Conservation (phyloP, 2,888 invertebrate species). For the Blastobasis lacticolella region DNA sequence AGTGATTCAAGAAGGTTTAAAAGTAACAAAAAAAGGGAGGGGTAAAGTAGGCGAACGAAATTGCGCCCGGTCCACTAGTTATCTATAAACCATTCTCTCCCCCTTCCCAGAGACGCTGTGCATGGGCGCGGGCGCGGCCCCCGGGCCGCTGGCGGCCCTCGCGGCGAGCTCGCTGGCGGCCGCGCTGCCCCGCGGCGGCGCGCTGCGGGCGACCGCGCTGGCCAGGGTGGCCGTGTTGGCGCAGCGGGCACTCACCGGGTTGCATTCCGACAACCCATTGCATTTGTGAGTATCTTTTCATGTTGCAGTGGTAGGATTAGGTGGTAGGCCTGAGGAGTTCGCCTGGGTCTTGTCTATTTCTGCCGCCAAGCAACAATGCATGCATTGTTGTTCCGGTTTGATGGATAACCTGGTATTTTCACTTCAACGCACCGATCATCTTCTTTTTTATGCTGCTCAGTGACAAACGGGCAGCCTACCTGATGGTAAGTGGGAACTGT, state of each 20-base stretch:
- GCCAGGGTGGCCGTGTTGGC: slow-evolving; percentile 56
- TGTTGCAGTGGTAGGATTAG: too few species aligned
- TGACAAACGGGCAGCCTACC: not conserved
- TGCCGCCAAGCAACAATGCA: not conserved
- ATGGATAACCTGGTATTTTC: too few species aligned
- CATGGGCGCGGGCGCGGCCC: slow-evolving; percentile 51
- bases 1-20: too few species aligned
- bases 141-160: slow-evolving; percentile 24
- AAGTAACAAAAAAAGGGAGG: too few species aligned
- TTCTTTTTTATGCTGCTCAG: not conserved
- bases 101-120: slow-evolving; percentile 41
- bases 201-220: slow-evolving; percentile 47
- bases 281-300: slow-evolving; percentile 22
- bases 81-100: not conserved
- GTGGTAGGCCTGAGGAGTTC: not conserved
- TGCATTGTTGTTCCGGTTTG: not conserved
- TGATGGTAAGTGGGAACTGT: not conserved
- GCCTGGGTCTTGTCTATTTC: not conserved
- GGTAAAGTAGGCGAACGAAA: too few species aligned
- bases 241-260: slow-evolving; percentile 42
- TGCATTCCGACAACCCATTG: slow-evolving; percentile 50
- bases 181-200: slow-evolving; percentile 45
- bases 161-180: slow-evolving; percentile 36
- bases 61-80: too few species aligned
- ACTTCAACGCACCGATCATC: not conserved